Conservation (phyloP, 2,888 invertebrate species). For the Hydrotaea diabolus region DNA sequence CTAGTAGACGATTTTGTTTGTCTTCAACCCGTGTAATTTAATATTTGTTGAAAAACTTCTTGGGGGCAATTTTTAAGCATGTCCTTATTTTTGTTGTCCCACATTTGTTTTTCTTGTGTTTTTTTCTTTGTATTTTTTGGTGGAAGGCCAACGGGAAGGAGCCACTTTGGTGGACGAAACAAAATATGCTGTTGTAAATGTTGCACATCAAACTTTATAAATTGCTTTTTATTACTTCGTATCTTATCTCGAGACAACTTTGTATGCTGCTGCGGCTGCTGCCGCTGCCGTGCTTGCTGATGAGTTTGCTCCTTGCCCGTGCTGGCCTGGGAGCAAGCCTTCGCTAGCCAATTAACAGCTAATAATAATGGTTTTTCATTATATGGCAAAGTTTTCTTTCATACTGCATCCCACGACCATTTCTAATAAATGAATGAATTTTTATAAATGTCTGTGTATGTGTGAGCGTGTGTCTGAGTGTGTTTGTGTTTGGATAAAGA, state of each 20-base stretch:
- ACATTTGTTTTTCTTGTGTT: background rate
- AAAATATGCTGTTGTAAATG: conserved; percentile 31
- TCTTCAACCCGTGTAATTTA: conserved; percentile 22
- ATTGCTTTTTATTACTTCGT: conserved; percentile 39
- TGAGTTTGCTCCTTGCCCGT: background rate
- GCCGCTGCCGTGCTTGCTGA: background rate
- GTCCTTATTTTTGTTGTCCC: conserved; percentile 11
- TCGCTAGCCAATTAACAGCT: conserved; percentile 61
- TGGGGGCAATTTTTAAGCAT: background rate
- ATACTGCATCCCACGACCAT: background rate
- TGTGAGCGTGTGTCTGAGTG: background rate
- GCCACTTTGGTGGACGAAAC: background rate
- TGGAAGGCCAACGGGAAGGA: background rate
- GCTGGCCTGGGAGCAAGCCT: background rate
- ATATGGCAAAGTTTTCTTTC: conserved; percentile 43
- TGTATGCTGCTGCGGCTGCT: conserved; percentile 5
- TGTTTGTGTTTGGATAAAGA: background rate
- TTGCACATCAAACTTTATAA: conserved; percentile 39
- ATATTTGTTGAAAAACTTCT: conserved; percentile 20
- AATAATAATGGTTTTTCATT: conserved; percentile 51
- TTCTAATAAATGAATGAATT: conserved; percentile 13
- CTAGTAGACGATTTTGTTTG: conserved; percentile 3
- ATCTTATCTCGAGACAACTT: conserved; percentile 38
- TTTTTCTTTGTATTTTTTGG: background rate
- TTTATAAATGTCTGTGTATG: too few species aligned